These are phyloP conservation scores for Holacanthus passer DNA, from an alignment of 2,113 vertebrate species.

Conservation along the genomic window DNA sequence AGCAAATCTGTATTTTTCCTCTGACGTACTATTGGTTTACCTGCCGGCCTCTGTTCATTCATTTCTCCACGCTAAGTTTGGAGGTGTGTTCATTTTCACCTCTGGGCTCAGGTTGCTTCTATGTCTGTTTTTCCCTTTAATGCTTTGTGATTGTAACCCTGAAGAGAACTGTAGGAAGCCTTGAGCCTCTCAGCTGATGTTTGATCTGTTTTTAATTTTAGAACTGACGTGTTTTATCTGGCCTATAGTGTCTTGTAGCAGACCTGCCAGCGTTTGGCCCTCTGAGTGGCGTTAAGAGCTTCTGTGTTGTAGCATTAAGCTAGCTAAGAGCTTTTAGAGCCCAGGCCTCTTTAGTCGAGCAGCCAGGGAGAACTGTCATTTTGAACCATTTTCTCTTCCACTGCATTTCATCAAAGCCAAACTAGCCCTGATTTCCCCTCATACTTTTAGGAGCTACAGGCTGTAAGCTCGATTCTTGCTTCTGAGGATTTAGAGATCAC, in stretches of 20 bases:
- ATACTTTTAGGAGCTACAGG: constrained; percentile 2
- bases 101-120: constrained; percentile 43
- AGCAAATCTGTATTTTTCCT: constrained; percentile 16
- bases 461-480: background rate
- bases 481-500: background rate
- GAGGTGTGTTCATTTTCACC: constrained; percentile 5
- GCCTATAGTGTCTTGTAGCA: constrained; percentile 22
- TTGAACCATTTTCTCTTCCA: constrained; percentile 17
- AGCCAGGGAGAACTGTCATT: background rate
- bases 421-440: background rate
- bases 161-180: constrained; percentile 39
- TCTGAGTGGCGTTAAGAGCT: constrained; percentile 54
- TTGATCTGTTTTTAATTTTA: constrained; percentile 34
- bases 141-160: constrained; percentile 18
- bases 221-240: constrained; percentile 37
- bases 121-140: constrained; percentile 26
- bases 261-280: constrained; percentile 43
- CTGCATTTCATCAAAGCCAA: constrained; percentile 45
- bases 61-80: background rate
- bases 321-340: constrained; percentile 44
- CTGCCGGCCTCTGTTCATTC: constrained; percentile 3
- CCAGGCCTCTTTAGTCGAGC: constrained; percentile 6
- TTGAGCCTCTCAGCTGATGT: constrained; percentile 15
- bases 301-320: constrained; percentile 27
- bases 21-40: background rate